Base-by-base conservation (phyloP, 2,888 invertebrate genomes). In the Digitonthophagus gazella region DNA sequence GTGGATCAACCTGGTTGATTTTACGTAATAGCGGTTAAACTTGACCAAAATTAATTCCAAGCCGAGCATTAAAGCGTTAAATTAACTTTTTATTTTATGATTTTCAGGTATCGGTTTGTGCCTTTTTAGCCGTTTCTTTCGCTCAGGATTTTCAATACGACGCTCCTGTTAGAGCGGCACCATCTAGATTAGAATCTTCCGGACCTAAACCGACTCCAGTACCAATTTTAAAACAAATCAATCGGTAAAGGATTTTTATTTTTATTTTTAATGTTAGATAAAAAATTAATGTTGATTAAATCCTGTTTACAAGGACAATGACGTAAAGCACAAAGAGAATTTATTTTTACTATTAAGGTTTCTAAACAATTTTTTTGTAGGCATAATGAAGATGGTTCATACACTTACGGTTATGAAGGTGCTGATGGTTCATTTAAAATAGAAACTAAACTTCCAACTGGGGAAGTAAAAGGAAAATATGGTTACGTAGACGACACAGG, bases 401-500 rank as follows among this genome's bases (percentile, higher is more conserved):
- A 96, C 83, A 95, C 95, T 0, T 95, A 94, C 78, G 95, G 94
- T 0, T 95, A 93, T 81, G 95, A 95, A 80, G 92, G 91, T 1
- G 94, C 89, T 22, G 95, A 96, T 79, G 95, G 95, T 55, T 91
- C 92, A 3, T 95, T 95, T 85, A 94, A 95, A 84, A 95, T 95
- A 78, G 95, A 95, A 83, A 95, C 95, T 6, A 95, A 95, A 81
- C 83, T 90, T 15, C 87, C 90, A 0, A 87, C 87, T 3, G 95
- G 95, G 0, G 94, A 94, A 76, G 95, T 95, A 6, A 93, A 92
- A 83, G 95, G 95, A 74, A 95, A 95, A 81, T 95, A 95, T 79
- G 95, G 95, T 1, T 95, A 94, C 85, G 91, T 91, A 68, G 95
- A 95, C 78, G 93, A 93, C 78, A 85, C 88, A 67, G 90, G 95